phyloP scores from a whole-genome alignment of 1,140 invertebrate genomes.

The Hyles vespertilio region DNA sequence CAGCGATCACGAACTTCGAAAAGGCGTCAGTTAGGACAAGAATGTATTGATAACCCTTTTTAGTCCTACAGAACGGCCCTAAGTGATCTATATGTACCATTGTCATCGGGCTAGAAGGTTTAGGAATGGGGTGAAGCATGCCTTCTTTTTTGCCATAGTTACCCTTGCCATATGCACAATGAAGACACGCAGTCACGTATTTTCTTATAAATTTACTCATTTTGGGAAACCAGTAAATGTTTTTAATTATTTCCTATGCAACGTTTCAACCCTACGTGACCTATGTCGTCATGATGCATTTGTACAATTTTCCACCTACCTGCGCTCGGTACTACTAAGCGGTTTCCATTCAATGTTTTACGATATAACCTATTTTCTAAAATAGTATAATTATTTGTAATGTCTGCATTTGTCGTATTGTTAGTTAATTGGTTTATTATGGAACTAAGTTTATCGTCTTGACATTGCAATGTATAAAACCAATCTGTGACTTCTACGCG shows the following conservation, averaged over 20 bases:
- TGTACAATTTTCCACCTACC: slow-evolving; percentile 33
- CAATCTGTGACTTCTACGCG: slow-evolving; percentile 33
- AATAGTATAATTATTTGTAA: slow-evolving; percentile 25
- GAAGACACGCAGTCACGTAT: slow-evolving; percentile 25
- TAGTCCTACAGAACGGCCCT: too few species aligned
- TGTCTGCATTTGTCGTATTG: slow-evolving; percentile 1
- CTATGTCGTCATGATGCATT: slow-evolving; percentile 30
- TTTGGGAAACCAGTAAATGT: slow-evolving; percentile 32
- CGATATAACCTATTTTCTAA: slow-evolving; percentile 26
- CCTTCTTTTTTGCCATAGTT: slow-evolving; percentile 28
- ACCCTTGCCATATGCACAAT: slow-evolving; percentile 31
- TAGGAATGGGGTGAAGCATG: slow-evolving; percentile 30
- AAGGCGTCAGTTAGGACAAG: too few species aligned
- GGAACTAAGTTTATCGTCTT: slow-evolving; percentile 26
- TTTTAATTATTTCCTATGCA: slow-evolving; percentile 28
- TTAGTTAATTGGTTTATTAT: slow-evolving; percentile 19
- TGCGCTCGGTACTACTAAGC: slow-evolving; percentile 29
- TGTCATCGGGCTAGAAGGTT: too few species aligned
- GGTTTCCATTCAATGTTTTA: slow-evolving; percentile 30
- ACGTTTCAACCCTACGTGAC: slow-evolving; percentile 29
- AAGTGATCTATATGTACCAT: too few species aligned
- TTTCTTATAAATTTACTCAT: slow-evolving; percentile 32
- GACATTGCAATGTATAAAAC: slow-evolving; percentile 27
- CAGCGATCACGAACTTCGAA: too few species aligned
- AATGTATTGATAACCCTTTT: too few species aligned